Evolutionary conservation across 2,797 vertebrate genomes (phyloP), one percentile per base, ranked within the genome.

Genomic region (Enteromius viviparus): DNA sequence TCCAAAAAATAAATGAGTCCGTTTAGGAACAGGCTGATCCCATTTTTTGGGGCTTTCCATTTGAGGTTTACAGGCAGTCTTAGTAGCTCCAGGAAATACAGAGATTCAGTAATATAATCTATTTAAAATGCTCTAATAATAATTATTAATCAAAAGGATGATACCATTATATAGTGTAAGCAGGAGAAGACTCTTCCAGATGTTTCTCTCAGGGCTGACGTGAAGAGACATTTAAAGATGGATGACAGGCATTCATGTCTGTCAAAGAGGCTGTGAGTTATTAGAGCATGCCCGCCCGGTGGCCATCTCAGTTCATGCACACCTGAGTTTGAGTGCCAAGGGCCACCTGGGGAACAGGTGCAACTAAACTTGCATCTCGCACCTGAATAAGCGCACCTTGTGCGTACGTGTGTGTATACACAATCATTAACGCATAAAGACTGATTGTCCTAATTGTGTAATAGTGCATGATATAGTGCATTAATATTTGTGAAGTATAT

Each of bases 291-390:
- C 62, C 60, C 62, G 47, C 77, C 85, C 77, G 69, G 71, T 83
- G 79, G 87, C 81, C 68, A 74, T 81, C 47, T 86, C 78, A 84
- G 81, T 86, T 84, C 80, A 82, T 81, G 51, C 80, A 82, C 88
- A 89, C 80, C 87, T 88, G 86, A 85, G 86, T 87, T 85, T 64
- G 45, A 84, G 83, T 85, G 84, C 86, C 85, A 87, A 81, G 78
- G 89, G 86, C 87, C 82, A 84, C 84, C 58, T 79, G 82, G 77
- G 80, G 80, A 86, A 86, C 89, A 88, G 89, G 83, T 89, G 89
- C 85, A 85, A 69, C 71, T 68, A 83, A 85, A 84, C 75, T 66
- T 60, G 45, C 64, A 84, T 84, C 76, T 87, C 76, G 70, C 81
- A 84, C 76, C 85, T 86, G 88, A 89, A 76, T 84, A 85, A 87